Percentiles rank a stretch among this genome's conserved stretches.
phyloP scores from a whole-genome alignment of 2,113 vertebrate species.

The Burhinus oedicnemus region DNA sequence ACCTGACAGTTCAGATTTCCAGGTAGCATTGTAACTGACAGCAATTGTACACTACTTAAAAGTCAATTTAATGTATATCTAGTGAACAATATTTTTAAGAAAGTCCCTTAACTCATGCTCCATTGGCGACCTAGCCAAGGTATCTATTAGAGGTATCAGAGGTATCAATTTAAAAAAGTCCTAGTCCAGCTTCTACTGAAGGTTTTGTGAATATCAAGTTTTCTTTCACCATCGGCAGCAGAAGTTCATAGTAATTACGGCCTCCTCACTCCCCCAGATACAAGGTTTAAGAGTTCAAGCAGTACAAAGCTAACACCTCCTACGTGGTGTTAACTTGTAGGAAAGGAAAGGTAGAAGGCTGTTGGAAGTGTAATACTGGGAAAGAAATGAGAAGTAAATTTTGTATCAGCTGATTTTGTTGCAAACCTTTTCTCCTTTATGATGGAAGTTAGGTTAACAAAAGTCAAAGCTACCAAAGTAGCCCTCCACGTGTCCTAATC shows the following conservation, averaged over 20 bases:
- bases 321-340: not conserved
- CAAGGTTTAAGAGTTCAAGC: not conserved
- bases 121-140: not conserved
- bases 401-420: not conserved
- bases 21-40: not conserved
- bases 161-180: not conserved
- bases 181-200: not conserved
- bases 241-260: not conserved
- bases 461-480: accelerated
- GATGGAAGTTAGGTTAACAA: not conserved
- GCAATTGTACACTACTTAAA: not conserved
- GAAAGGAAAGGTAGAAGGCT: not conserved
- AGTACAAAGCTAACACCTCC: not conserved
- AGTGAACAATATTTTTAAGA: not conserved
- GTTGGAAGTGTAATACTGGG: not conserved
- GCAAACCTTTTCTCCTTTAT: not conserved
- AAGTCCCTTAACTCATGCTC: not conserved
- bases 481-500: accelerated
- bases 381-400: not conserved
- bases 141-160: not conserved
- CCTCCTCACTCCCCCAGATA: not conserved
- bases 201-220: not conserved
- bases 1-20: not conserved
- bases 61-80: not conserved
- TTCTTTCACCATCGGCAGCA: not conserved